Percentiles rank a stretch among this genome's conserved stretches.
Evolutionary conservation across 2,113 vertebrate species (phyloP).

Genomic region (Corapipo altera): DNA sequence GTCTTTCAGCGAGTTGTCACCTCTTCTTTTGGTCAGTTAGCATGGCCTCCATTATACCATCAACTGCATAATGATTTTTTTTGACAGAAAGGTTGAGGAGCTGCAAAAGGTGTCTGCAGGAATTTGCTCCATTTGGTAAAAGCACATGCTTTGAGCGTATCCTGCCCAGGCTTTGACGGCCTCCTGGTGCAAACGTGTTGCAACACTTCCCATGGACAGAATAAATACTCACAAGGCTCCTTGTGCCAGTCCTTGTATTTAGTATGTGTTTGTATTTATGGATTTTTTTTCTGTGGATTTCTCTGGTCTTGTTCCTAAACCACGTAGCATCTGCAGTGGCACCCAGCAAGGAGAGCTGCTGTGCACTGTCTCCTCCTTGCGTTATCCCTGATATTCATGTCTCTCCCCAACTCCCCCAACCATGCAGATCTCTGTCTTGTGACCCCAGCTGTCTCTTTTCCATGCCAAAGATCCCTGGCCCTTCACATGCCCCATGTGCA

Average conservation of each 20-base stretch:
- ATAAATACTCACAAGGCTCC: not conserved
- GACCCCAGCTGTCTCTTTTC: not conserved
- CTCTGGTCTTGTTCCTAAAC: not conserved
- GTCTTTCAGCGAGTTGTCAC: not conserved
- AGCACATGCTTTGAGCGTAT: not conserved
- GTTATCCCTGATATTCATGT: not conserved
- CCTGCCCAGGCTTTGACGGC: not conserved
- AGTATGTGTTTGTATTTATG: not conserved
- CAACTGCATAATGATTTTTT: not conserved
- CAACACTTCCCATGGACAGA: fast-evolving
- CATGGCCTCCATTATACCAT: not conserved
- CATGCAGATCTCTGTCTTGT: not conserved
- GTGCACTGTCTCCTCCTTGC: not conserved
- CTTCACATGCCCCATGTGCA: fast-evolving
- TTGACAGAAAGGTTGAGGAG: not conserved
- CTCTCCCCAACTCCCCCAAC: not conserved
- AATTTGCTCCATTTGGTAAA: not conserved
- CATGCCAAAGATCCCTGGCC: not conserved
- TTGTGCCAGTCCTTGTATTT: not conserved
- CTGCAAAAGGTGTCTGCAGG: not conserved
- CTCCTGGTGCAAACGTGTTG: not conserved
- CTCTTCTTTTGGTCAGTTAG: not conserved
- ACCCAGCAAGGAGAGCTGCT: not conserved
- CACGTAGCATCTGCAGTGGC: fast-evolving
- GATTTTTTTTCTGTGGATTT: not conserved